Base-by-base conservation (phyloP, 2,113 vertebrate genomes). In the Helogale parvula region DNA sequence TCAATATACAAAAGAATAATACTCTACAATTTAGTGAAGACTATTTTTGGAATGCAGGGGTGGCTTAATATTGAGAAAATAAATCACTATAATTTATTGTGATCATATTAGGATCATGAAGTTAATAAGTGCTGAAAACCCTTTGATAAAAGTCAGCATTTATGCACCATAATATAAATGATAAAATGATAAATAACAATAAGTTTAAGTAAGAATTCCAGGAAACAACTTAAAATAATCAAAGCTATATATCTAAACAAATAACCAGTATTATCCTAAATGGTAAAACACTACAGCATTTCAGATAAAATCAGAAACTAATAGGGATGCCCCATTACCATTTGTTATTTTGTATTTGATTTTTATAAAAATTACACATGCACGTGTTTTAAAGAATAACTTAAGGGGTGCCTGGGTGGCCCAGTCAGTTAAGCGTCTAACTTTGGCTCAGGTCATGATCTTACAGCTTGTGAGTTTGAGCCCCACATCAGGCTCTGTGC, bases 61-160 rank as follows among this genome's bases (percentile, higher is more conserved):
- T 83, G 29, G 79, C 45, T 93, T 85, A 65, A 84, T 91, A 88
- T 41, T 88, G 68, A 69, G 63, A 74, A 93, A 93, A 50, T 45
- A 19, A 47, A 72, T 88, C 52, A 74, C 52, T 92, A 63, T 45
- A 74, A 76, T 50, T 74, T 45, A 82, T 80, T 82, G 57, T 82
- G 29, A 83, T 47, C 17, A 7, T 74, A 74, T 74, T 84, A 47
- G 52, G 16, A 74, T 60, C 60, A 60, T 68, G 38, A 38, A 17
- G 35, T 74, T 93, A 84, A 35, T 50, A 74, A 50, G 47, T 74
- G 16, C 54, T 74, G 80, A 47, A 93, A 85, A 65, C 31, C 23
- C 84, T 85, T 63, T 52, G 16, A 76, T 29, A 76, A 15, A 60
- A 69, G 35, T 57, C 66, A 83, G 35, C 54, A 60, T 93, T 47